Evolutionary conservation across 2,888 invertebrate genomes (phyloP), one percentile per base, ranked within the genome.

Genomic region (Catocala nupta): DNA sequence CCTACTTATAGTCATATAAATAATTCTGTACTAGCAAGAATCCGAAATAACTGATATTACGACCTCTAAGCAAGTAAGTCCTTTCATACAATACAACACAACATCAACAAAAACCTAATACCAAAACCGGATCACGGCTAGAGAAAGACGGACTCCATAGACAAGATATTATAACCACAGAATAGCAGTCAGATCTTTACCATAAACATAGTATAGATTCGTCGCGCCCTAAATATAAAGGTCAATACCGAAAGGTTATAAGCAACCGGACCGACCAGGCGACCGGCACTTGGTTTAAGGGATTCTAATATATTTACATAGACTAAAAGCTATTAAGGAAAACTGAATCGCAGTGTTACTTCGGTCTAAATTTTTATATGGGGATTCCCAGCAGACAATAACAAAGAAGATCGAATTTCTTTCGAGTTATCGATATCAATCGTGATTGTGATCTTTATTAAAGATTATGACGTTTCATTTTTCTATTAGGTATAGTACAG

Each of bases 211-310:
- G 25, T 49, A 33, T 34, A 59, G 47, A 54, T 42, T 39, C 59
- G 54, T 51, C 47, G 44, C 60, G 64, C 36, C 59, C 70, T 57
- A 65, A 68, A 76, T 70, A 63, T 50, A 70, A 74, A 76, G 71
- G 74, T 74, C 66, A 76, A 57, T 52, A 54, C 39, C 51, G 47
- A 70, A 76, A 70, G 68, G 66, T 76, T 61, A 63, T 39, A 49
- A 54, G 53, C 44, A 34, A 25, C 54, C 56, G 57, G 39, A 54
- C 50, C 55, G 56, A 47, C 58, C 57, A 43, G 55, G 52, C 36
- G 36, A 39, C 36, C 36, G 50, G 64, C 61, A 49, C 45, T 44
- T 8, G 12, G 42, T 47, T 36, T 25, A 47, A 48, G 53, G 42
- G 53, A 16, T n/a, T 53, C 11, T 13, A 12, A 25, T 16, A 50